These are phyloP conservation scores for Drosophila erecta DNA, from an alignment of 1,140 invertebrate genomes.

Conservation along the genomic window DNA sequence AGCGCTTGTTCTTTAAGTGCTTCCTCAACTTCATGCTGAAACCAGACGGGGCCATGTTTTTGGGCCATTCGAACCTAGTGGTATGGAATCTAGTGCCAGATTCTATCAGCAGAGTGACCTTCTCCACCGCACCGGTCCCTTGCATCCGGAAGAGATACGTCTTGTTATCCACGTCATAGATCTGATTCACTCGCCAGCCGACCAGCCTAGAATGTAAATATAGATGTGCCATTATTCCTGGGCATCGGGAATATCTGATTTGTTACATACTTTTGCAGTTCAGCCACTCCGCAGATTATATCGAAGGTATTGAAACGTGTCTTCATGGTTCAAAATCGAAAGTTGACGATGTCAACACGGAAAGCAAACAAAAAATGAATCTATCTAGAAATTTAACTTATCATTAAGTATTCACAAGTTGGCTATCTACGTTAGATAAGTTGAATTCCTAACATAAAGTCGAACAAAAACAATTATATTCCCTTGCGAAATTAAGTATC, in stretches of 20 bases:
- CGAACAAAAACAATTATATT: conserved; percentile 31
- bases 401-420: conserved; percentile 11
- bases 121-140: conserved; percentile 92
- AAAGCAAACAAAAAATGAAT: neutral
- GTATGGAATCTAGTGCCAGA: conserved; percentile 97
- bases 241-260: neutral
- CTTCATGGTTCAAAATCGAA: conserved; percentile 89
- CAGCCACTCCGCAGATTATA: conserved; percentile 93
- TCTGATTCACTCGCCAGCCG: conserved; percentile 97
- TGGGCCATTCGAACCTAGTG: conserved; percentile 99
- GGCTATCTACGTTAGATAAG: conserved; percentile 15
- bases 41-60: conserved; percentile 96
- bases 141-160: conserved; percentile 97
- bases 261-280: conserved; percentile 90
- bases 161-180: conserved; percentile 99
- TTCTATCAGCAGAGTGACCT: conserved; percentile 93
- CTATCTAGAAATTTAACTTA: neutral
- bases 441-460: neutral
- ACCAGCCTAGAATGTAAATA: conserved; percentile 88
- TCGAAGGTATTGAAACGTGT: conserved; percentile 96
- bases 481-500: conserved; percentile 20
- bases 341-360: conserved; percentile 20
- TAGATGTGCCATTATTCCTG: neutral
- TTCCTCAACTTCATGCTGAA: conserved; percentile 99
- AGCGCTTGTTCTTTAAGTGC: conserved; percentile 97